phyloP scores from a whole-genome alignment of 2,113 vertebrate genomes.

The Nesogale talazaci region DNA sequence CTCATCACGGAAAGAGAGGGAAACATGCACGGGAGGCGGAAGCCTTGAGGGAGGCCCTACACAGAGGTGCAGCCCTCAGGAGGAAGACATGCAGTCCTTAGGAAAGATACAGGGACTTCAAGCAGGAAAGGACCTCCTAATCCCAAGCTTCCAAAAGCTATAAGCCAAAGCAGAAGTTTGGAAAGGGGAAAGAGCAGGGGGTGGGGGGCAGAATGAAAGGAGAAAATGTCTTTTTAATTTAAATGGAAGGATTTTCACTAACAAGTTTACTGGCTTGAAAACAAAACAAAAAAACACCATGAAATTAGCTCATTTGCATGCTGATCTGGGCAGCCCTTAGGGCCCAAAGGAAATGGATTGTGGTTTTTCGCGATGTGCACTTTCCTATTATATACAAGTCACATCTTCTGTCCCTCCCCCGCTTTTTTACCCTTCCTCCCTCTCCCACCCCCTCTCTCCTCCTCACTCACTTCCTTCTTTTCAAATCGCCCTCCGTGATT shows the following conservation, averaged over 20 bases:
- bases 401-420: neutral
- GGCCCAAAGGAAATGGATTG: neutral
- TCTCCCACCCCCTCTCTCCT: neutral
- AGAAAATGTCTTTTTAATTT: constrained; percentile 25
- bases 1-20: neutral
- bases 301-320: neutral
- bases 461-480: neutral
- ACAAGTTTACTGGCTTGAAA: neutral
- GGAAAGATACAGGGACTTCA: neutral
- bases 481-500: neutral
- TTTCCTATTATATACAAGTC: neutral
- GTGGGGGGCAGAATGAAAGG: neutral
- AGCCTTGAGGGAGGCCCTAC: neutral
- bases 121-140: constrained; percentile 52
- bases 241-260: neutral
- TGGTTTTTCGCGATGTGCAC: neutral
- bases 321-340: neutral
- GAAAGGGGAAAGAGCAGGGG: neutral
- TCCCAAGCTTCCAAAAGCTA: neutral
- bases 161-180: constrained; percentile 44
- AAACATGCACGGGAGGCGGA: neutral
- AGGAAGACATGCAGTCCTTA: neutral
- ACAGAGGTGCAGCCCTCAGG: constrained; percentile 18
- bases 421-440: neutral
- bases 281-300: neutral